Evolutionary conservation across 2,113 vertebrate genomes (phyloP), one percentile per base, ranked within the genome.

Genomic region (Ranitomeya imitator): DNA sequence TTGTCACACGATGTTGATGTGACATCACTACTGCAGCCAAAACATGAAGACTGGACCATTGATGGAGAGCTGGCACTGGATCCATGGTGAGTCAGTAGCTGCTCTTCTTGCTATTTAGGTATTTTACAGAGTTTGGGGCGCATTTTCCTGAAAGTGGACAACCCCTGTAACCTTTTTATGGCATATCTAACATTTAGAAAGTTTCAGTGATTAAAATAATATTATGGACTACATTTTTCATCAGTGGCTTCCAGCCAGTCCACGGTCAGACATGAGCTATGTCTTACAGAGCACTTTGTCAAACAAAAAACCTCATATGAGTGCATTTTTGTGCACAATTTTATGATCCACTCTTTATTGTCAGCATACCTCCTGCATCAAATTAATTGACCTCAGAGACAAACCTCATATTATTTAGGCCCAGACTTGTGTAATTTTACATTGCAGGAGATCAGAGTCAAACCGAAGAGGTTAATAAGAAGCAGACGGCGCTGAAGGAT

Each of bases 401-500:
- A 71, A 21, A 12, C 31, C n/a, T 26, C 54, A 2, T 10, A 37
- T 61, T 55, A 55, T 55, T 71, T 84, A n/a, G 45, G 8, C 15
- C 57, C 57, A 45, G 79, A 45, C 51, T 55, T 83, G 61, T 11
- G 67, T 74, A 31, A 85, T 85, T 57, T 76, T 85, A 85, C 83
- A 85, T 76, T 60, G 83, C 69, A 59, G 26, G 69, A 59, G 67
- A 85, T 59, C 69, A 74, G 52, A 73, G 69, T 59, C 21, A 57
- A 14, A 21, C 83, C 60, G 54, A 60, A 85, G 19, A 76, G 60
- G 37, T 45, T 85, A 73, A 85, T 85, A 21, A 69, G 69, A 85
- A 85, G 37, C 83, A 85, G 83, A 76, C 51, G 15, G 7, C 16
- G 11, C 23, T 45, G 83, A 19, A 59, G 14, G 18, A 26, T 55